Conservation (phyloP, 2,888 invertebrate species). For the Adelphocoris suturalis region DNA sequence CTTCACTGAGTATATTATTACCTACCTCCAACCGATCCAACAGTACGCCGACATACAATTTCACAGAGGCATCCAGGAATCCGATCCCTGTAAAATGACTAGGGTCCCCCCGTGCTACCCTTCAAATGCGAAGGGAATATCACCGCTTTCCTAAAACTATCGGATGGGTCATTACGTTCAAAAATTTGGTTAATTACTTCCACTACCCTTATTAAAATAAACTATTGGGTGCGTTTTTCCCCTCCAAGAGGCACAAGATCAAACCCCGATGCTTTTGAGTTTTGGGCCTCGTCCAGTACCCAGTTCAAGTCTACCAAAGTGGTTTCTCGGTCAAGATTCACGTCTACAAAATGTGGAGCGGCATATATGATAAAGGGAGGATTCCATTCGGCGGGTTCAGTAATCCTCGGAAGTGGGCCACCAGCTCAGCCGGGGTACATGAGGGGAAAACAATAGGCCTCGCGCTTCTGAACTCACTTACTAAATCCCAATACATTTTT, state of each 20-base stretch:
- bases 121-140: conserved; percentile 29
- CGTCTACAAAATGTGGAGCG: not conserved
- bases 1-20: conserved; percentile 4
- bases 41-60: conserved; percentile 35
- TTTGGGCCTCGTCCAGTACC: too few relatives aligned
- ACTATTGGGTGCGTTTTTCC: not conserved
- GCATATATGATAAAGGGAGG: conserved; percentile 1
- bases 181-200: too few relatives aligned
- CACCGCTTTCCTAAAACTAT: not conserved
- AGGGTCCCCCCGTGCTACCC: not conserved
- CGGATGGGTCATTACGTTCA: not conserved
- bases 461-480: not conserved
- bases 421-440: not conserved
- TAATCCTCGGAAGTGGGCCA: not conserved
- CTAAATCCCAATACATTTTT: conserved; percentile 1
- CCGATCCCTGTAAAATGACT: conserved; percentile 1
- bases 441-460: not conserved
- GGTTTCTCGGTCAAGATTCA: conserved; percentile 6
- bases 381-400: conserved; percentile 2
- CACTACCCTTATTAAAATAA: too few relatives aligned
- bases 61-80: conserved; percentile 20
- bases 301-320: not conserved
- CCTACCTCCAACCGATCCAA: conserved; percentile 12
- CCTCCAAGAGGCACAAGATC: not conserved
- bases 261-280: too few relatives aligned